Conservation (phyloP, 2,113 vertebrate species). For the Dipodomys ordii region DNA sequence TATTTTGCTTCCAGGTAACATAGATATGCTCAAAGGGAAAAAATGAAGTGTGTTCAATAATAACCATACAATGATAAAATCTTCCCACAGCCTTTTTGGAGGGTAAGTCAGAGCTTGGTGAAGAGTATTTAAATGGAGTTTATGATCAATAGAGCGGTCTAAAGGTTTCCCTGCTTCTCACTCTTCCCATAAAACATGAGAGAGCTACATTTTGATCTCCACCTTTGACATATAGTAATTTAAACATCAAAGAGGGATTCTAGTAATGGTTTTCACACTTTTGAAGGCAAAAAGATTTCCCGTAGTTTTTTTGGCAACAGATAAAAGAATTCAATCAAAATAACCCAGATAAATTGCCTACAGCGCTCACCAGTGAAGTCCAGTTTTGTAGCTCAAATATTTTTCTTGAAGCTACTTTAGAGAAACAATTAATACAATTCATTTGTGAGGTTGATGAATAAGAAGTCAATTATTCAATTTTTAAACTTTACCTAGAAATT, state of each 20-base stretch:
- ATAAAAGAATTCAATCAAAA: slow-evolving; percentile 65
- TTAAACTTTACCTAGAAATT: background rate
- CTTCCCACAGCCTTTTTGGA: slow-evolving; percentile 42
- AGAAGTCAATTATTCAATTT: slow-evolving; percentile 19
- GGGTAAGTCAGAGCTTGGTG: background rate
- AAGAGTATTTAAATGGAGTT: slow-evolving; percentile 56
- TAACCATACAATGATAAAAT: background rate
- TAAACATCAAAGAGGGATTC: slow-evolving; percentile 74
- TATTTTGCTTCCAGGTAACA: slow-evolving; percentile 13
- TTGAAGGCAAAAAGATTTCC: slow-evolving; percentile 35
- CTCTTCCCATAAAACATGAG: slow-evolving; percentile 55
- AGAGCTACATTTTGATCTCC: slow-evolving; percentile 66
- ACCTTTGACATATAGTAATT: slow-evolving; percentile 73
- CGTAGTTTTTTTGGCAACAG: slow-evolving; percentile 53
- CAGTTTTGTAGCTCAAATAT: slow-evolving; percentile 28
- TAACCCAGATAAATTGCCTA: slow-evolving; percentile 30
- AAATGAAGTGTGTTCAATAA: slow-evolving; percentile 21
- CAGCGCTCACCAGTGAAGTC: background rate
- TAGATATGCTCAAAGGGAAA: slow-evolving; percentile 22
- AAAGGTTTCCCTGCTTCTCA: slow-evolving; percentile 25
- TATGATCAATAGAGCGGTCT: slow-evolving; percentile 51
- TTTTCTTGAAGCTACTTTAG: slow-evolving; percentile 42
- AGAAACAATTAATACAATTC: slow-evolving; percentile 42
- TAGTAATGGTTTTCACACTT: slow-evolving; percentile 67
- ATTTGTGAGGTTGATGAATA: background rate